phyloP scores from a whole-genome alignment of 2,888 invertebrate genomes.

The Ichneumon xanthorius region DNA sequence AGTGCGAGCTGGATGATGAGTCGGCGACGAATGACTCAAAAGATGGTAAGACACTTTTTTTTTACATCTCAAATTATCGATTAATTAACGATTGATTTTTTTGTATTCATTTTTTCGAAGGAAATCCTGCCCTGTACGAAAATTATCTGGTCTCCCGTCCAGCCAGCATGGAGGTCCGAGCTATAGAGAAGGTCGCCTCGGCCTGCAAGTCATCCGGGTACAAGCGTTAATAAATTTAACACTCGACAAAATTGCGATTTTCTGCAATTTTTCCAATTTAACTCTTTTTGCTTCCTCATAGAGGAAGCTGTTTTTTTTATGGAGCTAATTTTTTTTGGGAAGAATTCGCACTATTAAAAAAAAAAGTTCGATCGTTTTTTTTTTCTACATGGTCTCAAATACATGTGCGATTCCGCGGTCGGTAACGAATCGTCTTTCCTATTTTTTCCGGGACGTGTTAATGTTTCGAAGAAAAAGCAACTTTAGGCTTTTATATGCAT shows the following conservation, averaged over 20 bases:
- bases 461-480: too few relatives aligned
- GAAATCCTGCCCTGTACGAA: slow-evolving; percentile 87
- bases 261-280: too few relatives aligned
- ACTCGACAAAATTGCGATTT: not conserved
- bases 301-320: too few relatives aligned
- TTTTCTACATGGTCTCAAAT: not conserved
- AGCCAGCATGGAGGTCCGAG: slow-evolving; percentile 89
- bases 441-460: too few relatives aligned
- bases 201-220: slow-evolving; percentile 87
- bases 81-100: not conserved
- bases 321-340: too few relatives aligned
- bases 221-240: slow-evolving; percentile 60
- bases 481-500: too few relatives aligned
- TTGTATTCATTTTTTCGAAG: slow-evolving; percentile 67
- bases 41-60: slow-evolving; percentile 46
- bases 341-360: not conserved
- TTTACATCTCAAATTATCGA: not conserved
- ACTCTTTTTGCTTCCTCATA: too few relatives aligned
- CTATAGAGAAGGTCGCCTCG: slow-evolving; percentile 87
- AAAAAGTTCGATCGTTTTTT: not conserved
- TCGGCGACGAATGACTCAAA: slow-evolving; percentile 20
- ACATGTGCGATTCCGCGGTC: too few relatives aligned
- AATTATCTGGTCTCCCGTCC: slow-evolving; percentile 89
- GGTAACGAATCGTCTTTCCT: too few relatives aligned
- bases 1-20: slow-evolving; percentile 88